Evolutionary conservation across 2,113 vertebrate genomes (phyloP), one percentile per base, ranked within the genome.

Genomic region (Oncorhynchus mykiss): DNA sequence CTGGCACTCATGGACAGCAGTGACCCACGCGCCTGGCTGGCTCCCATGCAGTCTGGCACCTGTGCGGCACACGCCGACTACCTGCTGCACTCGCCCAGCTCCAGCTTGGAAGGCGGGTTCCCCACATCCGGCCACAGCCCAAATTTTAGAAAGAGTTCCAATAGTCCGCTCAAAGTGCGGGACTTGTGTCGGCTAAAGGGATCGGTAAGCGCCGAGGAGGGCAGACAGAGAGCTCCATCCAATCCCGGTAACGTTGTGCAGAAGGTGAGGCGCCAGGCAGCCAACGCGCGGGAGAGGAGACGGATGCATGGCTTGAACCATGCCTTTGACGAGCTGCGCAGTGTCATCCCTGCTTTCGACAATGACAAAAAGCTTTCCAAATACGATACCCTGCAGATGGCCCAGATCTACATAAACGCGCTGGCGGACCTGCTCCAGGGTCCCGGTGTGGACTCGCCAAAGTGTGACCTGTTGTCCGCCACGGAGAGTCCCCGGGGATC

Each of bases 351-450:
- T n/a, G 96, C 96, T 24, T 93, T 99, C 73, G 96, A 97, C 92
- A 96, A 97, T 88, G 97, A 99, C 93, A 99, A 99, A 91, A 98
- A 99, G 85, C 94, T 99, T 60, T 99, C 97, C 86, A 99, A 99
- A 76, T 99, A 99, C 57, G 97, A 99, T 85, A 99, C 97, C n/a
- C 86, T 99, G 71, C 97, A 99, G 90, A 99, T 99, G 97, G 97
- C 97, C 12, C 97, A 99, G 88, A 99, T 99, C 89, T 99, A 99
- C 93, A 99, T 99, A 89, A 97, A 95, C 81, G 97, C 97, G 1
- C 88, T 99, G 82, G 95, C 96, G 1, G 97, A 99, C 62, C 93
- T 99, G 73, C 93, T 99, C n/a, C 88, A 96, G 71, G 89, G 88
- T 24, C 81, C 95, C 78, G 34, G 84, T 29, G n/a, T 76, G 82